Conservation (phyloP, 1,140 invertebrate species). For the Pygmarrhopalites habei region DNA sequence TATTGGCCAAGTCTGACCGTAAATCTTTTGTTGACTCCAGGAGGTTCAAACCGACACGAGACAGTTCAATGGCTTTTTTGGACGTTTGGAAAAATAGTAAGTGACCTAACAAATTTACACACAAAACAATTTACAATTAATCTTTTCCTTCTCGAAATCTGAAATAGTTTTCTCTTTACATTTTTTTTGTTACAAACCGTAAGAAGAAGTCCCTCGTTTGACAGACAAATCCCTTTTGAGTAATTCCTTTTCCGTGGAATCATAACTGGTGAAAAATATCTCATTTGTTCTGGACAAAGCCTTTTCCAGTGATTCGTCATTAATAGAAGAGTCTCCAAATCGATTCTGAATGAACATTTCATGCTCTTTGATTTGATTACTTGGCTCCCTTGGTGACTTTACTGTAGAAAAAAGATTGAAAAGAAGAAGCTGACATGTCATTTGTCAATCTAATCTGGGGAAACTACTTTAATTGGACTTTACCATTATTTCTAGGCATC, state of each 20-base stretch:
- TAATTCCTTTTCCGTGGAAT: background rate
- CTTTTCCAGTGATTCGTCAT: slow-evolving; percentile 3
- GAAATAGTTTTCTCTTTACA: no score
- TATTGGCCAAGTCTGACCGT: no score
- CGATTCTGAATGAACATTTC: no score
- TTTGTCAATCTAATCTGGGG: background rate
- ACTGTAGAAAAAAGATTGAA: background rate
- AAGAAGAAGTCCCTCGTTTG: background rate
- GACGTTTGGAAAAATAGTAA: slow-evolving; percentile 15
- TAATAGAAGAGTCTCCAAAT: no score
- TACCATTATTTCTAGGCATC: background rate
- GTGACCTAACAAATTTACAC: slow-evolving; percentile 3
- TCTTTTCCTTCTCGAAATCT: background rate
- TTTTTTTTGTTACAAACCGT: no score
- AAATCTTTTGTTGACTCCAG: background rate
- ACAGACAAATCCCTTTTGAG: background rate
- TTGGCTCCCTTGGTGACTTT: no score
- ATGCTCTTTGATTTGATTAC: no score
- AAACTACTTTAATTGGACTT: background rate
- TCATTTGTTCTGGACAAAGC: background rate
- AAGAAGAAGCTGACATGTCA: background rate
- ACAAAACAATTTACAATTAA: background rate
- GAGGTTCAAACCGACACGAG: background rate
- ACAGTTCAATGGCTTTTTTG: background rate
- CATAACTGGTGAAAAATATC: background rate